These are phyloP conservation scores for Halictus quadricinctus DNA, from an alignment of 2,888 invertebrate species.

Conservation along the genomic window DNA sequence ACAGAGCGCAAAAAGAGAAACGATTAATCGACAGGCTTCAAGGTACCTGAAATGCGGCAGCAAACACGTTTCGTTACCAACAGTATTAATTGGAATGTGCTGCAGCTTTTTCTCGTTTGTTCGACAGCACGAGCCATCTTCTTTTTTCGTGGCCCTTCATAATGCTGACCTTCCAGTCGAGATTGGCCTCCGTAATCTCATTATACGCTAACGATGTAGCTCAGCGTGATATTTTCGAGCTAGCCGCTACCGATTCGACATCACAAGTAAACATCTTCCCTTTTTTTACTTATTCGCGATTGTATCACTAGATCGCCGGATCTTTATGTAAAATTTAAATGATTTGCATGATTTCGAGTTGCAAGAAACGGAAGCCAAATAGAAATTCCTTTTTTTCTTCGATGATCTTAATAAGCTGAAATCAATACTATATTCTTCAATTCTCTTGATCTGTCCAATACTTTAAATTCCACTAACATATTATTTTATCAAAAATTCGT, in stretches of 20 bases:
- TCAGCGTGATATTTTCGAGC: slow-evolving; percentile 69
- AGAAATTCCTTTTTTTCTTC: background rate
- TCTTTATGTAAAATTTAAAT: background rate
- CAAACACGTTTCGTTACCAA: slow-evolving; percentile 40
- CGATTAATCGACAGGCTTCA: slow-evolving; percentile 47
- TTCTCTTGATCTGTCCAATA: too few relatives aligned
- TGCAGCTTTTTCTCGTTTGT: slow-evolving; percentile 43
- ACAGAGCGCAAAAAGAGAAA: slow-evolving; percentile 23
- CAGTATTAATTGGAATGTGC: slow-evolving; percentile 59
- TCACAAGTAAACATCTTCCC: background rate
- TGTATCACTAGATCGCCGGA: background rate
- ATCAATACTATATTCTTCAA: too few relatives aligned
- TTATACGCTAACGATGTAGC: slow-evolving; percentile 74
- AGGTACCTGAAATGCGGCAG: slow-evolving; percentile 22
- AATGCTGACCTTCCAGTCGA: slow-evolving; percentile 39
- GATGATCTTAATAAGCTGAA: too few relatives aligned
- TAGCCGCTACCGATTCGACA: slow-evolving; percentile 55
- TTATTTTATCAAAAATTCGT: too few relatives aligned
- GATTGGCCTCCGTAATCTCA: slow-evolving; percentile 70
- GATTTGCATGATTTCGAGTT: background rate
- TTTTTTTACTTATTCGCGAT: background rate
- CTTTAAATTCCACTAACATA: too few relatives aligned
- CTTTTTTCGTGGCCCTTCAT: slow-evolving; percentile 42
- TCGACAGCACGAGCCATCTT: slow-evolving; percentile 46
- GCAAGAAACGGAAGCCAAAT: background rate